Percentiles rank a stretch among this genome's conserved stretches.
phyloP scores from a whole-genome alignment of 2,797 vertebrate species.

The Xiphorhynchus erythropygius region DNA sequence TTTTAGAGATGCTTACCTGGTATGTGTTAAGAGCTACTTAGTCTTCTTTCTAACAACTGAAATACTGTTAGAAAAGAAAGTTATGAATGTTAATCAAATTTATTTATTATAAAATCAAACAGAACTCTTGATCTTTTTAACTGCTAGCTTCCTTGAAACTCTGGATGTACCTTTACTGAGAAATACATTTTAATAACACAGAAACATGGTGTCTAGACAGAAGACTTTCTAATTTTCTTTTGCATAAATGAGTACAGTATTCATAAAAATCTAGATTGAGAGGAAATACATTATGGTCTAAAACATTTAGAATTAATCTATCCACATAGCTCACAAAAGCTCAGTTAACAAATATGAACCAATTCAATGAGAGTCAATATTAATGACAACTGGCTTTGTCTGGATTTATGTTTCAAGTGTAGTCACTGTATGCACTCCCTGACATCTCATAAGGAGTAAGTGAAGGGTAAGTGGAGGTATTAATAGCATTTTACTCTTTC shows the following conservation, averaged over 20 bases:
- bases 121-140: not conserved
- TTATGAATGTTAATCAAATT: not conserved
- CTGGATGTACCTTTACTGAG: not conserved
- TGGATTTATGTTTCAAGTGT: not conserved
- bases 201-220: not conserved
- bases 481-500: not conserved
- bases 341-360: not conserved
- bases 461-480: not conserved
- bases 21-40: not conserved
- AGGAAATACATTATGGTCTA: not conserved
- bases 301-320: not conserved
- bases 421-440: not conserved
- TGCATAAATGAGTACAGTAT: not conserved
- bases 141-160: not conserved
- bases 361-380: constrained; percentile 5
- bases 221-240: constrained; percentile 23
- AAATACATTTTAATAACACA: not conserved
- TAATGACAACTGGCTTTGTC: not conserved
- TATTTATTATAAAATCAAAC: not conserved
- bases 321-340: not conserved
- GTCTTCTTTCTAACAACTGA: not conserved
- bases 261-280: constrained; percentile 19
- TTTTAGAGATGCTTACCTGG: not conserved
- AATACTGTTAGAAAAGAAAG: not conserved
- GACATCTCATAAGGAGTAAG: not conserved